Base-by-base conservation (phyloP, 2,797 vertebrate genomes). In the Ficedula albicollis region DNA sequence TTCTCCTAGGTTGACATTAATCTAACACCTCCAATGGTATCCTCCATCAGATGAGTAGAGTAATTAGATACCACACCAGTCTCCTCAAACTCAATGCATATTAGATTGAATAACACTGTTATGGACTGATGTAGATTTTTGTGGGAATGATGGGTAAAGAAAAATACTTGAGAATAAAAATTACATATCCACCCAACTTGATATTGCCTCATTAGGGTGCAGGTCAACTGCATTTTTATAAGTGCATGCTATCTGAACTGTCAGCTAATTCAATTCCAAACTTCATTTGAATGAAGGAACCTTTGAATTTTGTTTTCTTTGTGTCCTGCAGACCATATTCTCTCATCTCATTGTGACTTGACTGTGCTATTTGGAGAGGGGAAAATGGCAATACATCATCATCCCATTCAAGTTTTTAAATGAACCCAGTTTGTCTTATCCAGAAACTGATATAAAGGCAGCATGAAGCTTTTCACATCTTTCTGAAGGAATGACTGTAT, bases 131-230 rank as follows among this genome's bases (percentile, higher is more conserved):
- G 68, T 58, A 78, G 54, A 43, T 90, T 86, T 92, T 82, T 89
- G 48, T 66, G 29, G 15, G 11, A 15, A 56, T 27, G 16, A 30
- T 88, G 49, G 74, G 32, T 82, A 92, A 22, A 72, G 49, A 84
- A 84, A 89, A 77, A 72, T 56, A n/a, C 27, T 91, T 66, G 36
- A 84, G 39, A 10, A 91, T n/a, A 70, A 93, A 87, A 95, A 95
- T 90, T 69, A 89, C 10, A n/a, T 44, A 67, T 63, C 82, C 27
- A 51, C 54, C 82, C 52, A 66, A 74, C 27, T 20, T 74, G 48
- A 49, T 82, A 84, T 60, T 67, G 21, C 38, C 23, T 91, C 30
- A 7, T 68, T 77, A 79, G 8, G 26, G 43, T 55, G 36, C 13
- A 72, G 73, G 73, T 93, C 72, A 92, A 34, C 20, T 11, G 13